Conservation (phyloP, 2,888 invertebrate genomes). For the Bombylius major region DNA sequence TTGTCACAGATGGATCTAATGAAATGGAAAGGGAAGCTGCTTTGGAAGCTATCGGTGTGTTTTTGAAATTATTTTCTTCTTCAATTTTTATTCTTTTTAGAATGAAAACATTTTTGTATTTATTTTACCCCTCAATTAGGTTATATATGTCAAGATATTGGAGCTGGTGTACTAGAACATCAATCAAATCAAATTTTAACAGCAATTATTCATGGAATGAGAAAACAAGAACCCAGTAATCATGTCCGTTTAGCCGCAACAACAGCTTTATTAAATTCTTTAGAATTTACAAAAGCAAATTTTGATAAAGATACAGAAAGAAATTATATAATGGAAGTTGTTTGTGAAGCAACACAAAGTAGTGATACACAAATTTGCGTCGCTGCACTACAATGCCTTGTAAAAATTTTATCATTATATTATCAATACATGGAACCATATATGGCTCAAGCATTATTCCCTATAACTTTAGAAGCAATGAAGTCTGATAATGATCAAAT, state of each 20-base stretch:
- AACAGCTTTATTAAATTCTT: slow-evolving; percentile 87
- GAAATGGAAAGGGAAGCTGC: slow-evolving; percentile 95
- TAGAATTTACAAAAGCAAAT: slow-evolving; percentile 97
- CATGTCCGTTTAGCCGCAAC: slow-evolving; percentile 95
- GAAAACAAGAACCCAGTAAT: slow-evolving; percentile 81
- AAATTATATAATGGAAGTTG: slow-evolving; percentile 99
- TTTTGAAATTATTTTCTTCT: background rate
- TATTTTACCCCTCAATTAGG: slow-evolving; percentile 24
- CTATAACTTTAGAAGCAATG: slow-evolving; percentile 97
- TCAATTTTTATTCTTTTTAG: background rate
- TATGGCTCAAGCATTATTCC: slow-evolving; percentile 95
- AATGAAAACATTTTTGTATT: no score
- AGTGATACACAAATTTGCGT: slow-evolving; percentile 84
- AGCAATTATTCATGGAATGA: slow-evolving; percentile 98
- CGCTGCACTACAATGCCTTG: slow-evolving; percentile 94
- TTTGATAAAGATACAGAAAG: slow-evolving; percentile 96
- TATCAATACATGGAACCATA: slow-evolving; percentile 99
- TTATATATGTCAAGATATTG: slow-evolving; percentile 97
- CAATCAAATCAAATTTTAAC: slow-evolving; percentile 95
- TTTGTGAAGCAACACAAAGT: slow-evolving; percentile 97
- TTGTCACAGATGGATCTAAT: slow-evolving; percentile 70
- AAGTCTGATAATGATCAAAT: slow-evolving; percentile 93
- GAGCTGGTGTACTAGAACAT: slow-evolving; percentile 78
- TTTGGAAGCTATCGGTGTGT: slow-evolving; percentile 83
- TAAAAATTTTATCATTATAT: slow-evolving; percentile 93